Evolutionary conservation across 1,140 invertebrate species (phyloP).

Genomic region (Pseudomyrmex gracilis): DNA sequence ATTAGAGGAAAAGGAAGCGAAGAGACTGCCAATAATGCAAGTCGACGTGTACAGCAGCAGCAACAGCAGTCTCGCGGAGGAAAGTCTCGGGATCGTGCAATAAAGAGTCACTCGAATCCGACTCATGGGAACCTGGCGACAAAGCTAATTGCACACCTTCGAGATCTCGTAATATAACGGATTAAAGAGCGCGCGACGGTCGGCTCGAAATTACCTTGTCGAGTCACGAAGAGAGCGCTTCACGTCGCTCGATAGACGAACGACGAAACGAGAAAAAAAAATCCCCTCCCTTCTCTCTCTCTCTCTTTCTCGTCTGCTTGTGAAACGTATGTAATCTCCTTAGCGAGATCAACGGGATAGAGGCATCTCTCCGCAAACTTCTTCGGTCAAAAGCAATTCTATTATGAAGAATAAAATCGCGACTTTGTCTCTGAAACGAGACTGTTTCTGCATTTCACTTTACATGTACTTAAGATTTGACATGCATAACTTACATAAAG

Average conservation of each 20-base stretch:
- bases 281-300: not conserved
- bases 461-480: no score
- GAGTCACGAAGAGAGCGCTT: constrained; percentile 27
- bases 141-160: constrained; percentile 63
- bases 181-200: constrained; percentile 51
- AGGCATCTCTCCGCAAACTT: constrained; percentile 19
- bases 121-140: constrained; percentile 14
- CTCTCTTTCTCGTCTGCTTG: not conserved
- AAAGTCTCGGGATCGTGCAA: constrained; percentile 11
- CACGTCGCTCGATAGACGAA: constrained; percentile 40
- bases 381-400: not conserved
- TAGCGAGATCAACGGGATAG: constrained; percentile 8
- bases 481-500: no score
- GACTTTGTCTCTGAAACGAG: no score
- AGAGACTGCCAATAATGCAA: constrained; percentile 16
- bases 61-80: not conserved
- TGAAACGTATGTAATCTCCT: constrained; percentile 29
- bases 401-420: constrained; percentile 2
- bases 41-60: not conserved
- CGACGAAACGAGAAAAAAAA: not conserved
- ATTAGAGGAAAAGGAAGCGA: constrained; percentile 14
- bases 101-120: constrained; percentile 51
- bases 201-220: constrained; percentile 44
- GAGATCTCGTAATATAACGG: constrained; percentile 55
- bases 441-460: no score